Evolutionary conservation across 1,140 invertebrate genomes (phyloP), one percentile per base, ranked within the genome.

Genomic region (Apis cerana): DNA sequence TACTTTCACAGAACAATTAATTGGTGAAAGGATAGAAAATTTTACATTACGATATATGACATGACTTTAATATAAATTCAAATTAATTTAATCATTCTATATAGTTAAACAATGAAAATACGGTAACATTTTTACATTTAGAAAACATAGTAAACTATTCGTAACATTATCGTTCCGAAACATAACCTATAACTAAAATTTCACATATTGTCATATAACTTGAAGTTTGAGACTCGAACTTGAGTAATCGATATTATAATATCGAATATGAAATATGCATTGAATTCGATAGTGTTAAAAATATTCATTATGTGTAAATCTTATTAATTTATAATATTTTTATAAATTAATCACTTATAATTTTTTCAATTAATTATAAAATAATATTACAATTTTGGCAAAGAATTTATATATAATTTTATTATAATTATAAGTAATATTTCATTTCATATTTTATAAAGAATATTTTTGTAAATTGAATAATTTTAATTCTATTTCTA

Each of bases 121-220:
- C 27, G 33, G 67, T 10, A 69, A 50, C 21, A 75, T 62, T 61
- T 54, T 83, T 69, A 70, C 48, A 15, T 82, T 71, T 61, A 2
- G 11, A 85, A 17, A 8, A 56, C 13, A 15, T 59, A n/a, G 3
- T 33, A 54, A 71, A 50, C 0, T 5, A 48, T 43, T 71, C n/a
- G 19, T 11, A 59, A 75, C 3, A 43, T 54, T n/a, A 33, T n/a
- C 4, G 33, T 56, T 9, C 9, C 15, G 1, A 17, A n/a, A 79
- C 84, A 79, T 87, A 87, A 87, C 84, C 85, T 85, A 21, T 2
- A 52, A 27, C n/a, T 9, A 12, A 23, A 67, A 68, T 2, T 23
- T 69, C 43, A 77, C 27, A n/a, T 59, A 69, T 64, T 9, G 13
- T 48, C 21, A 10, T 50, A 7, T 5, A 13, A 23, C 48, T 48